A percentile compares a stretch with the other conserved stretches of the same genome.
phyloP scores from a whole-genome alignment of 1,140 invertebrate species.

The Lordiphosa stackelbergi region DNA sequence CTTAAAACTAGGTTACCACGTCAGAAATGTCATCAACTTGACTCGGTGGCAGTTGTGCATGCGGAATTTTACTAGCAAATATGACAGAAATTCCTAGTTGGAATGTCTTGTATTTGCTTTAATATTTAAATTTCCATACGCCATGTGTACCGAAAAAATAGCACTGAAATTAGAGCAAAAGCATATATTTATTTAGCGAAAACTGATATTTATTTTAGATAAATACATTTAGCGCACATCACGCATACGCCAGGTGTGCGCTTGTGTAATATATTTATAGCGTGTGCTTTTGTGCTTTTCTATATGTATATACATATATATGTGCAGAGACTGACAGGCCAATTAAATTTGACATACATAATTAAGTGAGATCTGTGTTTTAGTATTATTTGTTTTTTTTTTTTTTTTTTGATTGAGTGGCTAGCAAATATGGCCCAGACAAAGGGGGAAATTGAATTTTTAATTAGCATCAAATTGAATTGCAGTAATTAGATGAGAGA shows the following conservation, averaged over 20 bases:
- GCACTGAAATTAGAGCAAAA: constrained; percentile 59
- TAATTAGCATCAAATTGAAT: constrained; percentile 53
- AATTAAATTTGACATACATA: constrained; percentile 73
- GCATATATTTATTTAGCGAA: constrained; percentile 55
- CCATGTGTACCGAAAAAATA: constrained; percentile 33
- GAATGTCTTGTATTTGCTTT: too few relatives aligned
- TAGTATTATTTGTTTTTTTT: not conserved
- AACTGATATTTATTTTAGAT: constrained; percentile 41
- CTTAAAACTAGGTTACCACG: constrained; percentile 44
- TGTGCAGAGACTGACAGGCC: constrained; percentile 56
- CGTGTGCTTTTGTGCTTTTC: constrained; percentile 37
- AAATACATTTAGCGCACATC: constrained; percentile 21
- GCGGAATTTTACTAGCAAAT: constrained; percentile 47
- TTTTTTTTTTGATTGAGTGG: not conserved
- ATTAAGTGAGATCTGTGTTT: constrained; percentile 51
- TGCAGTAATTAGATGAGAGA: constrained; percentile 5
- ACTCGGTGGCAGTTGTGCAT: constrained; percentile 26
- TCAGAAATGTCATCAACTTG: constrained; percentile 57
- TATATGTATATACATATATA: constrained; percentile 16
- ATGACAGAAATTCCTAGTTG: constrained; percentile 64
- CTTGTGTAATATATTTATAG: constrained; percentile 59
- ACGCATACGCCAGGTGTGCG: constrained; percentile 56
- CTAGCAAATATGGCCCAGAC: constrained; percentile 34
- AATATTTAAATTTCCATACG: constrained; percentile 42
- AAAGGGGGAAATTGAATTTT: constrained; percentile 54